Conservation (phyloP, 64 coral and sea anemone species). For the Porites australiensis region DNA sequence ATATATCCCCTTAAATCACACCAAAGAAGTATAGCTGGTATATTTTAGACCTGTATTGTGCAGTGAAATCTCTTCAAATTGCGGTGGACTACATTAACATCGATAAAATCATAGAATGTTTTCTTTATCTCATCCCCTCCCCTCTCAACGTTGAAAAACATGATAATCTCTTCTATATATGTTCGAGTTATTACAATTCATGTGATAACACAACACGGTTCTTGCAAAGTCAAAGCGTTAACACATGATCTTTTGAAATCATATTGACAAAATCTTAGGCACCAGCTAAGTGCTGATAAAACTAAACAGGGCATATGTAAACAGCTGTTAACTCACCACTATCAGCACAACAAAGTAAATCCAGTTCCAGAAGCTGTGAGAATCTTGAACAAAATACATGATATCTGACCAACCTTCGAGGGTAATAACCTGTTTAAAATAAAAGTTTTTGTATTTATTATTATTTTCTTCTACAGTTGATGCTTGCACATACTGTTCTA, state of each 20-base stretch:
- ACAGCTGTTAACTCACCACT: conserved; percentile 64
- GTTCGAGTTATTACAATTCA: too few relatives aligned
- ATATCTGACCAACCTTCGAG: conserved; percentile 98
- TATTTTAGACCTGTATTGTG: too few relatives aligned
- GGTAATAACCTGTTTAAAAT: conserved; percentile 79
- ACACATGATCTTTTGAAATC: too few relatives aligned
- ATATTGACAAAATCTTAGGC: too few relatives aligned
- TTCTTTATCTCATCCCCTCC: too few relatives aligned
- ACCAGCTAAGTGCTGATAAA: not conserved
- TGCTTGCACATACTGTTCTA: not conserved
- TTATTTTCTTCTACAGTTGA: not conserved
- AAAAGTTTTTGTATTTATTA: not conserved
- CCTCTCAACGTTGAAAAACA: too few relatives aligned
- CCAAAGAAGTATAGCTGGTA: not conserved
- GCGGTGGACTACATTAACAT: too few relatives aligned
- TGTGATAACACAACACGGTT: too few relatives aligned
- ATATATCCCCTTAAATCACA: not conserved
- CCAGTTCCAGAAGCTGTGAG: conserved; percentile 94
- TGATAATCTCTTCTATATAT: too few relatives aligned
- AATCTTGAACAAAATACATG: conserved; percentile 96
- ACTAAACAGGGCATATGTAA: not conserved
- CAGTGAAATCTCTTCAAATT: too few relatives aligned
- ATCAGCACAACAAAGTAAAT: conserved; percentile 96
- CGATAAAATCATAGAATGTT: too few relatives aligned
- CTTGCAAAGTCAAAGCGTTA: too few relatives aligned